phyloP scores from a whole-genome alignment of 2,888 invertebrate species.

The Mamestra brassicae region DNA sequence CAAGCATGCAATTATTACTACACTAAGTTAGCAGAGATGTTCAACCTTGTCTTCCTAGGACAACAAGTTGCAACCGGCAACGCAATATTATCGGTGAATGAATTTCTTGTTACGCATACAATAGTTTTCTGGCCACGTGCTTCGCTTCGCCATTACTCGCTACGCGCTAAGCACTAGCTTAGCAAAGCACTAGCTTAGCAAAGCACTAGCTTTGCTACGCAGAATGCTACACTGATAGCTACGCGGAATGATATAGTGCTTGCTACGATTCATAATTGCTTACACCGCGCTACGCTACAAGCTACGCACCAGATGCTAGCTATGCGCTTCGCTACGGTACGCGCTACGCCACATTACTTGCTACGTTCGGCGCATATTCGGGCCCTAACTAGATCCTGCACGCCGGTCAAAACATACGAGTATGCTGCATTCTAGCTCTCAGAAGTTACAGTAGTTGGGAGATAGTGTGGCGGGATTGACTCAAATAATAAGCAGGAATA shows the following conservation, averaged over 20 bases:
- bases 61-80: background rate
- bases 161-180: too few relatives aligned
- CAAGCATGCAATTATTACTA: constrained; percentile 44
- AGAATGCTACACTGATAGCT: background rate
- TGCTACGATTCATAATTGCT: background rate
- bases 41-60: constrained; percentile 10
- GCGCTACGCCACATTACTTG: background rate
- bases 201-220: background rate
- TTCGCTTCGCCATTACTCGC: too few relatives aligned
- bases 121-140: background rate
- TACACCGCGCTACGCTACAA: too few relatives aligned
- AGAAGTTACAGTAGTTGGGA: too few relatives aligned
- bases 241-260: too few relatives aligned
- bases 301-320: too few relatives aligned
- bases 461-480: too few relatives aligned
- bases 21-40: constrained; percentile 28
- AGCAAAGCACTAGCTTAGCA: background rate
- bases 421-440: too few relatives aligned
- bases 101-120: background rate
- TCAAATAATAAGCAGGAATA: too few relatives aligned
- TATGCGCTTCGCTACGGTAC: background rate
- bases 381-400: background rate
- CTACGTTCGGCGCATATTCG: background rate
- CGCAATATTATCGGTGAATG: background rate
- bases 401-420: background rate